Evolutionary conservation across 2,888 invertebrate genomes (phyloP).

Genomic region (Drosophila quinaria): DNA sequence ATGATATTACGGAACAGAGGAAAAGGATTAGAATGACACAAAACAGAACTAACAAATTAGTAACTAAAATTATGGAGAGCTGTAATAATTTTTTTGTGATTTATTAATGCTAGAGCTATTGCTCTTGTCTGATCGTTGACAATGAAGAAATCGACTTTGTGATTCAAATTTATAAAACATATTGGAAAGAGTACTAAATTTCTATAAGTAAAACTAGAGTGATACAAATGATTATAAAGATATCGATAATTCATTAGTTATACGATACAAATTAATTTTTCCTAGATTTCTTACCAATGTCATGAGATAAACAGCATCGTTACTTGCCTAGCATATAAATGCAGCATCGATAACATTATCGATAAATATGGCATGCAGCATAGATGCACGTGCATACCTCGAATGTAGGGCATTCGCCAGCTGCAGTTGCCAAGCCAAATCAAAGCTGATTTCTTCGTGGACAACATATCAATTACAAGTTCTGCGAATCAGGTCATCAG

Average conservation of each 20-base stretch:
- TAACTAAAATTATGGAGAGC: too few relatives aligned
- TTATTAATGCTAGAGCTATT: too few relatives aligned
- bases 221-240: too few relatives aligned
- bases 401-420: slow-evolving; percentile 51
- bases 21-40: too few relatives aligned
- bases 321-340: background rate
- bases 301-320: background rate
- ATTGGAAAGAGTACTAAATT: too few relatives aligned
- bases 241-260: too few relatives aligned
- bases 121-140: too few relatives aligned
- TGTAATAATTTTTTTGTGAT: too few relatives aligned
- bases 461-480: slow-evolving; percentile 80
- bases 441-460: slow-evolving; percentile 52
- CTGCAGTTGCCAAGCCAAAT: slow-evolving; percentile 36
- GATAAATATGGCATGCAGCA: slow-evolving; percentile 9
- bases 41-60: too few relatives aligned
- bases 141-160: too few relatives aligned
- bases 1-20: too few relatives aligned
- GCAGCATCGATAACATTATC: slow-evolving; percentile 10
- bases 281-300: background rate
- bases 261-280: background rate
- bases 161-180: too few relatives aligned
- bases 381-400: slow-evolving; percentile 11
- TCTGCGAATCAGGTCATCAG: slow-evolving; percentile 73
- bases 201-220: background rate